These are phyloP conservation scores for Ophion obscuratus DNA, from an alignment of 2,888 invertebrate genomes.

Conservation along the genomic window DNA sequence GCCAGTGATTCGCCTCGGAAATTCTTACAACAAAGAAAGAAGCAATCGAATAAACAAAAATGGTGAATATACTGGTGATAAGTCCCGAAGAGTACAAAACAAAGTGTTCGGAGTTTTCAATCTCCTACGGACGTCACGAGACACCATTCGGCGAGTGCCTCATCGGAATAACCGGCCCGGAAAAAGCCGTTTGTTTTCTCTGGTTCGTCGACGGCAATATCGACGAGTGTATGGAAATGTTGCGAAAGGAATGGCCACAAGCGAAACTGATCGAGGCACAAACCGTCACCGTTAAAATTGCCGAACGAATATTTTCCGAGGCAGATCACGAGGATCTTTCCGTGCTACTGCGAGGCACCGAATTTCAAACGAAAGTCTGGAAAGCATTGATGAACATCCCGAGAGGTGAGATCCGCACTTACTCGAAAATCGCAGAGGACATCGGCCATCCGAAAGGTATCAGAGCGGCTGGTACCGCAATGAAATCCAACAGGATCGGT, in stretches of 20 bases:
- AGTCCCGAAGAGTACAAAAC: slow-evolving; percentile 60
- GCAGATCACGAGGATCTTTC: slow-evolving; percentile 29
- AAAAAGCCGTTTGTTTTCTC: slow-evolving; percentile 73
- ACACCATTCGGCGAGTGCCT: slow-evolving; percentile 77
- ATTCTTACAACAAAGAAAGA: background rate
- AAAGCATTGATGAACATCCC: slow-evolving; percentile 73
- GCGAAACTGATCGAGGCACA: slow-evolving; percentile 66
- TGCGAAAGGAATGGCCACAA: slow-evolving; percentile 73
- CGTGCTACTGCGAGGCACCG: slow-evolving; percentile 77
- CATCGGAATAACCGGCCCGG: slow-evolving; percentile 70
- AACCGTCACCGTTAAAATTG: slow-evolving; percentile 53
- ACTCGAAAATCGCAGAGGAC: slow-evolving; percentile 74
- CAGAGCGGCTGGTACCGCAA: slow-evolving; percentile 77
- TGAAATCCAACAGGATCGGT: slow-evolving; percentile 76
- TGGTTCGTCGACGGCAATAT: slow-evolving; percentile 70
- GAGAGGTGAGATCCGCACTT: slow-evolving; percentile 71
- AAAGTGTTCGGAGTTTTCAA: slow-evolving; percentile 62
- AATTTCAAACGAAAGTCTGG: slow-evolving; percentile 80
- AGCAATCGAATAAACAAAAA: slow-evolving; percentile 10
- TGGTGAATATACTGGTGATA: slow-evolving; percentile 62
- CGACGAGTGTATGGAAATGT: slow-evolving; percentile 61
- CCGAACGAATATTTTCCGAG: slow-evolving; percentile 67
- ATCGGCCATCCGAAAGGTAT: slow-evolving; percentile 75
- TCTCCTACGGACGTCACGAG: slow-evolving; percentile 72
- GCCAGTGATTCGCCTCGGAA: too few species aligned